Percentiles rank a stretch among this genome's conserved stretches.
These are phyloP conservation scores for Sitophilus oryzae DNA, from an alignment of 1,140 invertebrate species.

Conservation along the genomic window DNA sequence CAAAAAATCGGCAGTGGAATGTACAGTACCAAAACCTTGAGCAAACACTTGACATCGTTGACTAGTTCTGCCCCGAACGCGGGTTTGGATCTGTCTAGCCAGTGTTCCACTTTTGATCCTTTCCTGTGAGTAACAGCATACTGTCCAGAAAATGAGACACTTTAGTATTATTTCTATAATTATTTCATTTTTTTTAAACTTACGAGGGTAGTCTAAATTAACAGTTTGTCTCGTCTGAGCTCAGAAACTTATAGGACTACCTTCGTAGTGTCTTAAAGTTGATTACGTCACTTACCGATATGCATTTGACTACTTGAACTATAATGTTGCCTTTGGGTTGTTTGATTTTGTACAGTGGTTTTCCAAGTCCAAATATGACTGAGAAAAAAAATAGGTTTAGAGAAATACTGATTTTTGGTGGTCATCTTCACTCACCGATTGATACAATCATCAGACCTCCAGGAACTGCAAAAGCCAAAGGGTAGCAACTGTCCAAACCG, in stretches of 20 bases:
- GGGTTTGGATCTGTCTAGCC: conserved; percentile 75
- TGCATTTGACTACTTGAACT: conserved; percentile 67
- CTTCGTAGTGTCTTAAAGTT: background rate
- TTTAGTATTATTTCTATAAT: no score
- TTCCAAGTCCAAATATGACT: conserved; percentile 79
- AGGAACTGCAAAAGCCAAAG: conserved; percentile 88
- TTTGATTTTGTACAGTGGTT: conserved; percentile 67
- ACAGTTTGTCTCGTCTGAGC: no score
- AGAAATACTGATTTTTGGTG: conserved; percentile 4
- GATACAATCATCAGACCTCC: conserved; percentile 79
- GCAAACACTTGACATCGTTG: conserved; percentile 65
- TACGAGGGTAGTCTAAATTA: no score
- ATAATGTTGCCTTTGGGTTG: conserved; percentile 80
- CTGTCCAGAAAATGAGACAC: no score
- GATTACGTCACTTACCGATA: conserved; percentile 60
- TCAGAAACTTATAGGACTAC: no score
- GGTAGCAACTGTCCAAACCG: conserved; percentile 74
- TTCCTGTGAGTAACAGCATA: conserved; percentile 11
- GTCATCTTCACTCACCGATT: conserved; percentile 50
- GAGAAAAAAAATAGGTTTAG: conserved; percentile 49
- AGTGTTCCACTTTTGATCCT: conserved; percentile 52
- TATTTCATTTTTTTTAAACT: no score
- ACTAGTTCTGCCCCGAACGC: conserved; percentile 65
- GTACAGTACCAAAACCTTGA: conserved; percentile 71
- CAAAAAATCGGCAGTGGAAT: conserved; percentile 84